These are phyloP conservation scores for Xestia sexstrigata DNA, from an alignment of 2,888 invertebrate genomes.

Conservation along the genomic window DNA sequence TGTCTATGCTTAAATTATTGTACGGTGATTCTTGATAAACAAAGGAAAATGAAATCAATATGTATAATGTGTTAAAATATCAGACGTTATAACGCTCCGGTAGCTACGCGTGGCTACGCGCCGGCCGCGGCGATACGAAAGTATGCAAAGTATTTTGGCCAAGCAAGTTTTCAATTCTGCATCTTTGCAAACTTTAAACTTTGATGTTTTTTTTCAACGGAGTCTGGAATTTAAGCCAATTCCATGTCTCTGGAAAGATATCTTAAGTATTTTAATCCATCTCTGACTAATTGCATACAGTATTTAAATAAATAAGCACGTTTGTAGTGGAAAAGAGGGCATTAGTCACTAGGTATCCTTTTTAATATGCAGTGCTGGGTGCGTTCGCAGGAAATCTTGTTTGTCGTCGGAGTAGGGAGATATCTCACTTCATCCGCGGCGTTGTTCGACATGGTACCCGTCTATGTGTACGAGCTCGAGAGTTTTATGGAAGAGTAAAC, in stretches of 20 bases:
- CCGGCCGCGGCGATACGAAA: conserved; percentile 51
- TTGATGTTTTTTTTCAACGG: conserved; percentile 53
- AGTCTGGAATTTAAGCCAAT: conserved; percentile 65
- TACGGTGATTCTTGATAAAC: background rate
- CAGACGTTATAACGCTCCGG: conserved; percentile 38
- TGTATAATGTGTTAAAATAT: conserved; percentile 41
- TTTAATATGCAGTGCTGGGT: conserved; percentile 61
- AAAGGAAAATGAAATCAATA: conserved; percentile 11
- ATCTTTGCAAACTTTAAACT: conserved; percentile 69
- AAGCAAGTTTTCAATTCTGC: conserved; percentile 65
- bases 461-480: conserved; percentile 80
- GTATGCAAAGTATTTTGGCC: conserved; percentile 70
- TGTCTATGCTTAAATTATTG: background rate
- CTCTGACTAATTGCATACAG: conserved; percentile 59
- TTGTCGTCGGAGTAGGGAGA: conserved; percentile 73
- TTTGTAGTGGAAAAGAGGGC: conserved; percentile 58
- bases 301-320: conserved; percentile 53
- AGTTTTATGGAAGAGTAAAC: conserved; percentile 90
- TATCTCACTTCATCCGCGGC: conserved; percentile 74
- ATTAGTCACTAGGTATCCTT: conserved; percentile 61
- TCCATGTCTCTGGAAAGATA: conserved; percentile 61
- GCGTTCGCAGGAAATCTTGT: conserved; percentile 70
- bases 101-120: conserved; percentile 41
- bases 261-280: conserved; percentile 62
- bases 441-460: conserved; percentile 75